phyloP scores from a whole-genome alignment of 2,797 vertebrate species.

The Choloepus didactylus region DNA sequence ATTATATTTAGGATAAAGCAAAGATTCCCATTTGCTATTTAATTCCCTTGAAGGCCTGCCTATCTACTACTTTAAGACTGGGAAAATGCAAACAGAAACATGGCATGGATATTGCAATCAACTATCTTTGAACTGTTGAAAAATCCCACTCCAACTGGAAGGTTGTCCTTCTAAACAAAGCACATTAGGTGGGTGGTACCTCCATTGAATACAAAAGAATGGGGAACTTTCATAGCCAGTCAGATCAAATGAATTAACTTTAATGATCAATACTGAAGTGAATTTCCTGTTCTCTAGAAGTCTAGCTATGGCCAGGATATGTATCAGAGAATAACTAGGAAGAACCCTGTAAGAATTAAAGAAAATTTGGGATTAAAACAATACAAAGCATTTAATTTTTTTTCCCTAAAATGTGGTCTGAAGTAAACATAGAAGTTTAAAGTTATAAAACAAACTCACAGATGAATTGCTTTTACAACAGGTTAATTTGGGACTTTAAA shows the following conservation, averaged over 20 bases:
- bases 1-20: neutral
- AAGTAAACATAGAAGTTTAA: neutral
- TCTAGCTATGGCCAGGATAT: neutral
- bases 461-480: neutral
- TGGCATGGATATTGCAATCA: neutral
- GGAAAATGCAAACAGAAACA: neutral
- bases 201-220: neutral
- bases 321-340: neutral
- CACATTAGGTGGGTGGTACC: neutral
- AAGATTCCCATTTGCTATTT: neutral
- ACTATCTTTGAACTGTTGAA: neutral
- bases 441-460: neutral
- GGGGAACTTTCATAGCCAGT: neutral
- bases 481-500: neutral
- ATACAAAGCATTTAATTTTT: neutral
- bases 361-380: neutral
- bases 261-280: neutral
- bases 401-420: neutral
- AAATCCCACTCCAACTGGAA: neutral
- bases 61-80: neutral
- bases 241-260: too few species aligned
- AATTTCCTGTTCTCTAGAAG: neutral
- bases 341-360: neutral
- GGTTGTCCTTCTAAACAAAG: neutral
- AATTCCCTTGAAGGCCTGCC: neutral